Evolutionary conservation across 2,888 invertebrate genomes (phyloP).

Genomic region (Anorthoa munda): DNA sequence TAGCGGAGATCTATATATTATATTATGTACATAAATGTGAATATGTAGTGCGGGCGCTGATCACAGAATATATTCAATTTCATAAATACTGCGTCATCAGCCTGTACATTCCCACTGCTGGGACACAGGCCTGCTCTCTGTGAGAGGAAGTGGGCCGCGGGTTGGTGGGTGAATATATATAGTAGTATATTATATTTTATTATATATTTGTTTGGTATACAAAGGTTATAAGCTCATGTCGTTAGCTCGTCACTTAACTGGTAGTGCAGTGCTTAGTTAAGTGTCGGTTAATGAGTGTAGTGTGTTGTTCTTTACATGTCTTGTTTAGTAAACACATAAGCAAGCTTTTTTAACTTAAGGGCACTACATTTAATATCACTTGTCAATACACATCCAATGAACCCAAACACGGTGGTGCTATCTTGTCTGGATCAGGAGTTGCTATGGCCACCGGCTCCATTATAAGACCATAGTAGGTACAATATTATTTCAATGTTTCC

Average conservation of each 20-base stretch:
- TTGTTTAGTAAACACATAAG: conserved; percentile 23
- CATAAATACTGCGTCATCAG: conserved; percentile 23
- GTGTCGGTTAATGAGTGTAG: background rate
- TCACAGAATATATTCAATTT: conserved; percentile 27
- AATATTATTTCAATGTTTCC: too few species aligned
- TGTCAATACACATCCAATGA: too few species aligned
- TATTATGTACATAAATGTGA: conserved; percentile 52
- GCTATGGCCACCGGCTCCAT: too few species aligned
- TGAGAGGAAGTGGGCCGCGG: background rate
- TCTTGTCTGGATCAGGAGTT: too few species aligned
- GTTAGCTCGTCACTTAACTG: conserved; percentile 19
- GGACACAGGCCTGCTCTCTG: background rate
- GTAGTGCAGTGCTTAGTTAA: background rate
- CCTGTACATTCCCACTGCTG: background rate
- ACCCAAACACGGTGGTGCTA: too few species aligned
- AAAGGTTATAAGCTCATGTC: conserved; percentile 49
- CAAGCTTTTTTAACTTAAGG: too few species aligned
- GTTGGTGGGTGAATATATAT: conserved; percentile 20
- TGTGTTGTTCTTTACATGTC: background rate
- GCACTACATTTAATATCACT: too few species aligned
- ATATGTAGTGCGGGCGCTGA: conserved; percentile 27
- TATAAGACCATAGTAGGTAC: too few species aligned
- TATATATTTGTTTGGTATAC: conserved; percentile 48
- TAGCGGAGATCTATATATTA: conserved; percentile 28
- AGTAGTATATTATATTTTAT: conserved; percentile 54